Evolutionary conservation across 1,140 invertebrate species (phyloP).

Genomic region (Lucilia cuprina): DNA sequence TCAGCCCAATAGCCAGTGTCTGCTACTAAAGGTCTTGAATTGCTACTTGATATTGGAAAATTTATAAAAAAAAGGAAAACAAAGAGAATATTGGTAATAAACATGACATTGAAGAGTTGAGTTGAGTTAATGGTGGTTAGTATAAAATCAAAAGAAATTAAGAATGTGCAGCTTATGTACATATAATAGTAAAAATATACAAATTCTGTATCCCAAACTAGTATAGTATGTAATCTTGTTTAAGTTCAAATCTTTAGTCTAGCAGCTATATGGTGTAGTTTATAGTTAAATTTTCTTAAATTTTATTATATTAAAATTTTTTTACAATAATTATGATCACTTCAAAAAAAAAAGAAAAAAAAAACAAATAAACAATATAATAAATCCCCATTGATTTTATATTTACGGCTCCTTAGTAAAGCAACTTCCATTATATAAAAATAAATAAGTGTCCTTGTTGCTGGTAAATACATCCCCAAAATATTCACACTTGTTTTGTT

Average conservation of each 20-base stretch:
- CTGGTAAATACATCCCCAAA: neutral
- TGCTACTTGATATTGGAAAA: slow-evolving; percentile 43
- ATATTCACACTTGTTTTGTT: neutral
- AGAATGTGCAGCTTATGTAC: no score
- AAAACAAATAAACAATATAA: neutral
- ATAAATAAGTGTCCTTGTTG: neutral
- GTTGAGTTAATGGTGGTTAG: no score
- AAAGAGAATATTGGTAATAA: neutral
- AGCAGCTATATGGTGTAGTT: no score
- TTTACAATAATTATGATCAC: no score
- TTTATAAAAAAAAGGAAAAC: slow-evolving; percentile 7
- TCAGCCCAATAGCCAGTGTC: slow-evolving; percentile 73
- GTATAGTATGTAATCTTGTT: no score
- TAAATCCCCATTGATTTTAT: neutral
- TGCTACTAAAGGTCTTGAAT: slow-evolving; percentile 67
- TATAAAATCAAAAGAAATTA: no score
- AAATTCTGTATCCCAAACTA: no score
- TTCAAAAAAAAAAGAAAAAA: no score
- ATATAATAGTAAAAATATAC: no score
- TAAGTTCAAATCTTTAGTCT: no score
- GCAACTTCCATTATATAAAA: neutral
- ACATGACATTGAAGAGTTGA: neutral
- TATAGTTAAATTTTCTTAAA: no score
- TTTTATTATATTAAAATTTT: no score
- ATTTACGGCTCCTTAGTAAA: neutral